These are phyloP conservation scores for Meta bourneti DNA, from an alignment of 2,888 invertebrate species.

Conservation along the genomic window DNA sequence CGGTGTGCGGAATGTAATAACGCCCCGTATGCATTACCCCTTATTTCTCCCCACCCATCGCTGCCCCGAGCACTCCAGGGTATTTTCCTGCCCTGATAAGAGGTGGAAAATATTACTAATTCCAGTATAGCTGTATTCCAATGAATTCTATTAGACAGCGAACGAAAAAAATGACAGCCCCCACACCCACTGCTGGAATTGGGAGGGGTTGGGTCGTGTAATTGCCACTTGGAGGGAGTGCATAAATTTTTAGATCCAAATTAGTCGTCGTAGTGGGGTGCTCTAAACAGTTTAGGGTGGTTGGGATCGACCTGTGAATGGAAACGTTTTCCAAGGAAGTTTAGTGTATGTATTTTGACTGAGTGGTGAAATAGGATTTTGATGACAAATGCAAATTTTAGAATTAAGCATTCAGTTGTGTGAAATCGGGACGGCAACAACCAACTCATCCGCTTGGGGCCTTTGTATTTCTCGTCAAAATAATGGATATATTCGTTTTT, in stretches of 20 bases:
- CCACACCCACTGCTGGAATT: background rate
- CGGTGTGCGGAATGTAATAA: conserved; percentile 40
- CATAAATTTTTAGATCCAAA: background rate
- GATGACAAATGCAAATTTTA: no score
- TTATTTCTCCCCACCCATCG: conserved; percentile 1
- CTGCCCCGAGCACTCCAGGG: background rate
- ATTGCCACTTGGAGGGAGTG: background rate
- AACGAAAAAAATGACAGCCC: background rate
- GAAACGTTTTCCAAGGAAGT: background rate
- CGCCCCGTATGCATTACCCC: background rate
- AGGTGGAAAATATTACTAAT: conserved; percentile 15
- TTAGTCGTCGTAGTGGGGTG: background rate
- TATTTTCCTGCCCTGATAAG: background rate
- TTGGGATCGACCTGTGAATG: background rate
- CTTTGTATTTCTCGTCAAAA: no score
- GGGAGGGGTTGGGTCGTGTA: background rate
- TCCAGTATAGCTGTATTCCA: background rate
- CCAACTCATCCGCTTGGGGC: no score
- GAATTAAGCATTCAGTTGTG: no score
- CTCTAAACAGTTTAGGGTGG: background rate
- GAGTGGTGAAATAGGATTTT: no score
- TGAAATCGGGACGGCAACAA: no score
- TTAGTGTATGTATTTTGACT: background rate
- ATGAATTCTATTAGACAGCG: background rate
- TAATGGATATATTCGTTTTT: no score